Evolutionary conservation across 2,888 invertebrate genomes (phyloP).

Genomic region (Allygus modestus): DNA sequence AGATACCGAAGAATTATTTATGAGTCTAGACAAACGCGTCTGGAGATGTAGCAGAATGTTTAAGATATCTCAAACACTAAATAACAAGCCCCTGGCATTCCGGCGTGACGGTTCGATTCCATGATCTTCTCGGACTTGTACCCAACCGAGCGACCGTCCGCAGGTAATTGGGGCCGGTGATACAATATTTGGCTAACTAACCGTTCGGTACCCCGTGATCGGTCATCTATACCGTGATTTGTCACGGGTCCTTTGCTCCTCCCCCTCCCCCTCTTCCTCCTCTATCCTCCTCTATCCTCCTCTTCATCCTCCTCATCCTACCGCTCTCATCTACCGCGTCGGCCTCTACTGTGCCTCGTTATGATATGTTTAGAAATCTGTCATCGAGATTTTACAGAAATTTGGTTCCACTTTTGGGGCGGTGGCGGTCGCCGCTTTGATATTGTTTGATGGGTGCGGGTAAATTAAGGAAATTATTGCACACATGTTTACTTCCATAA

Average conservation of each 20-base stretch:
- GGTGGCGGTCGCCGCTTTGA: background rate
- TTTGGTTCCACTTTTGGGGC: background rate
- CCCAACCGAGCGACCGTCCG: background rate
- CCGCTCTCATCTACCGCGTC: no score
- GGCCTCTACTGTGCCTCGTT: no score
- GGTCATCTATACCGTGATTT: background rate
- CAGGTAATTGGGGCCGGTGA: background rate
- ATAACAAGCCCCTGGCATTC: no score
- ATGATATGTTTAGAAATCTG: background rate
- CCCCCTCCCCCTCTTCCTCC: background rate
- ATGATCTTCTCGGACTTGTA: no score
- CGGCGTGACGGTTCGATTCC: no score
- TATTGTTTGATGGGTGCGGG: background rate
- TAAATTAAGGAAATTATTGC: background rate
- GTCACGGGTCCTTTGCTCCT: background rate
- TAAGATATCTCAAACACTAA: background rate
- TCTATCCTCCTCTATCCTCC: no score
- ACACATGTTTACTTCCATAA: background rate
- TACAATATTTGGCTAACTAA: conserved; percentile 3
- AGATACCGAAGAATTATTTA: no score
- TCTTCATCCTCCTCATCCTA: no score
- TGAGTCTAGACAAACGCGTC: no score
- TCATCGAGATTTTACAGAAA: background rate
- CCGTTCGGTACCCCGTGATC: conserved; percentile 6
- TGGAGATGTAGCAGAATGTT: background rate